phyloP scores from a whole-genome alignment of 2,888 invertebrate genomes.

The Globia sparganii region DNA sequence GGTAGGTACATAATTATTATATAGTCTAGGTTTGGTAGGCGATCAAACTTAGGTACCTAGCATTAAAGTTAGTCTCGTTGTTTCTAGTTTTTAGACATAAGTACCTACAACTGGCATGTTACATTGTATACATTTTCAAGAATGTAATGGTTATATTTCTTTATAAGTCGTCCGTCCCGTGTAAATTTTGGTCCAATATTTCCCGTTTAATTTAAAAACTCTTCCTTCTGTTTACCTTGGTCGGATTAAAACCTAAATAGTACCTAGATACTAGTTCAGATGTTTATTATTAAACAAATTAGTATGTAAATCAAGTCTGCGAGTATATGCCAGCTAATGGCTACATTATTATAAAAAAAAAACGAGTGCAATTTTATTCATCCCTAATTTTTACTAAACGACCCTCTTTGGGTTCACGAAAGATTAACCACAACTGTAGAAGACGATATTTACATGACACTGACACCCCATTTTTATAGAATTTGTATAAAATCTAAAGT shows the following conservation, averaged over 20 bases:
- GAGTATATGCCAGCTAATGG: conserved; percentile 76
- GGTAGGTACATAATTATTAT: neutral
- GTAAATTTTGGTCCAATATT: neutral
- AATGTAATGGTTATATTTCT: neutral
- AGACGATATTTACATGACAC: conserved; percentile 81
- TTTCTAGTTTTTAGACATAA: neutral
- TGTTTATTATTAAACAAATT: conserved; percentile 40
- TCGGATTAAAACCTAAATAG: neutral
- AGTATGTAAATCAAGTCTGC: conserved; percentile 59
- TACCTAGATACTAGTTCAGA: neutral
- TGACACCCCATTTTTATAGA: conserved; percentile 50
- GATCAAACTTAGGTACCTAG: neutral
- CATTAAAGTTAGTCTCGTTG: no score
- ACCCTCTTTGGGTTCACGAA: conserved; percentile 83
- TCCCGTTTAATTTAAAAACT: neutral
- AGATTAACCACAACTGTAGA: conserved; percentile 84
- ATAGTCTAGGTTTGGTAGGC: neutral
- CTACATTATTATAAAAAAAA: conserved; percentile 83
- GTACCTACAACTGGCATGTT: neutral
- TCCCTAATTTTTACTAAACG: conserved; percentile 85
- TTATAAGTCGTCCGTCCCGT: no score
- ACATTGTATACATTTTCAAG: neutral
- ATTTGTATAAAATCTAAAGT: conserved; percentile 8
- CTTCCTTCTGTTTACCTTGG: no score
- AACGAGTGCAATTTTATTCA: conserved; percentile 84